A percentile compares a stretch with the other conserved stretches of the same genome.
These are phyloP conservation scores for Siniperca scherzeri DNA, from an alignment of 2,797 vertebrate species.

Conservation along the genomic window DNA sequence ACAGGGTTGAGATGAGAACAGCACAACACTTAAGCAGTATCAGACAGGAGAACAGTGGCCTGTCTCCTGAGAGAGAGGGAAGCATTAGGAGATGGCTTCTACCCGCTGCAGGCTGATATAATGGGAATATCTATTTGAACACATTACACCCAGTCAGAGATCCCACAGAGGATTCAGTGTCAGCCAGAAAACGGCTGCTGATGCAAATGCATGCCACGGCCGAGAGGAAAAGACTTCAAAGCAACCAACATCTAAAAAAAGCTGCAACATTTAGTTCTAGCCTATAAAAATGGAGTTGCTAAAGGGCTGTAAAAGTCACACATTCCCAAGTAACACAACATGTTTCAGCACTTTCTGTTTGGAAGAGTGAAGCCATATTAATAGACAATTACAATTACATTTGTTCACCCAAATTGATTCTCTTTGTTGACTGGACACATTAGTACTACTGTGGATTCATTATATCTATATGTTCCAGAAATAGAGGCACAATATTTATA, in stretches of 20 bases:
- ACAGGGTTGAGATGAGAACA: constrained; percentile 77
- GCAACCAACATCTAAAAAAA: constrained; percentile 45
- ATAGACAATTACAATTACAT: neutral
- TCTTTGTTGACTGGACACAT: neutral
- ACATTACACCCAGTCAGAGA: constrained; percentile 69
- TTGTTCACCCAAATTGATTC: neutral
- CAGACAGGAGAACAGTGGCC: constrained; percentile 54
- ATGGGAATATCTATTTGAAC: constrained; percentile 73
- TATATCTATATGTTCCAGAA: neutral
- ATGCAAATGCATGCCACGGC: constrained; percentile 48
- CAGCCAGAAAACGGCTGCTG: constrained; percentile 49
- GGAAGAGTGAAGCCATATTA: neutral
- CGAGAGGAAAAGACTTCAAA: constrained; percentile 33
- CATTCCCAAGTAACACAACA: neutral
- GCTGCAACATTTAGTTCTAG: constrained; percentile 12
- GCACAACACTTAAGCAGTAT: constrained; percentile 76
- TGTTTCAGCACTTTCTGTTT: neutral
- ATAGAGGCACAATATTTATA: neutral
- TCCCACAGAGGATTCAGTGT: constrained; percentile 63
- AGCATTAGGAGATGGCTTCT: constrained; percentile 70
- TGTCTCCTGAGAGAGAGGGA: constrained; percentile 53
- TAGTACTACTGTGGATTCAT: neutral
- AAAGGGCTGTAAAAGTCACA: constrained; percentile 28
- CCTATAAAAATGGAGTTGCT: constrained; percentile 14
- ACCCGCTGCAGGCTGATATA: constrained; percentile 60